Conservation (phyloP, 2,888 invertebrate species). For the Tetrapedia diversipes region DNA sequence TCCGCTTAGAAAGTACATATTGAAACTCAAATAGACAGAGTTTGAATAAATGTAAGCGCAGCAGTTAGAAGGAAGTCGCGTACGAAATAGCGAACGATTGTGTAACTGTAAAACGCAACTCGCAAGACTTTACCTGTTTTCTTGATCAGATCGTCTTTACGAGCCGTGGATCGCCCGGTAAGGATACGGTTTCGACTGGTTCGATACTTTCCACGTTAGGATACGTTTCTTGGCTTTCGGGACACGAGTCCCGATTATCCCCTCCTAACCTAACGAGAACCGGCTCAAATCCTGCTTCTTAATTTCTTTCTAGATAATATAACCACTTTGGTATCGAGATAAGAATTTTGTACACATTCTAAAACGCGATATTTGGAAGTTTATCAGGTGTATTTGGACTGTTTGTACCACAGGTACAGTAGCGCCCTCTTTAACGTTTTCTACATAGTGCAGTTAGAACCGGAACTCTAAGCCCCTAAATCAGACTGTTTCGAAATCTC, state of each 20-base stretch:
- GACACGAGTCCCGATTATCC: constrained; percentile 5
- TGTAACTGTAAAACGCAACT: constrained; percentile 43
- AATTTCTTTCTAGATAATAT: too few relatives aligned
- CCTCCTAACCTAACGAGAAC: background rate
- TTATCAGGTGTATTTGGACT: too few relatives aligned
- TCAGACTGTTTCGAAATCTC: too few relatives aligned
- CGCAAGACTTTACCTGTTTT: constrained; percentile 29
- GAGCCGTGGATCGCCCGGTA: constrained; percentile 14
- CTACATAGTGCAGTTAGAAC: too few relatives aligned
- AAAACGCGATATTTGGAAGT: too few relatives aligned
- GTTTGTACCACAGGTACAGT: too few relatives aligned
- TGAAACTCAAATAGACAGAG: background rate
- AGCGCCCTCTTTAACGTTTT: too few relatives aligned
- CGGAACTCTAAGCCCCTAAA: too few relatives aligned
- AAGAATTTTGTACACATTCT: too few relatives aligned
- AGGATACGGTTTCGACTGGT: constrained; percentile 28
- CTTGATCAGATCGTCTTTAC: constrained; percentile 24
- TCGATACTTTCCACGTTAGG: constrained; percentile 49
- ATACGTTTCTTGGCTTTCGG: constrained; percentile 26
- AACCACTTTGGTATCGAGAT: too few relatives aligned
- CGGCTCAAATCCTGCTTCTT: too few relatives aligned
- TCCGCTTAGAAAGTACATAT: background rate
- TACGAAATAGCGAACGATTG: constrained; percentile 32
- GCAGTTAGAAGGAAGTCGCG: background rate
- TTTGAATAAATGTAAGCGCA: background rate